A percentile compares a stretch with the other conserved stretches of the same genome.
These are phyloP conservation scores for Tetrao urogallus DNA, from an alignment of 2,113 vertebrate genomes.

Conservation along the genomic window DNA sequence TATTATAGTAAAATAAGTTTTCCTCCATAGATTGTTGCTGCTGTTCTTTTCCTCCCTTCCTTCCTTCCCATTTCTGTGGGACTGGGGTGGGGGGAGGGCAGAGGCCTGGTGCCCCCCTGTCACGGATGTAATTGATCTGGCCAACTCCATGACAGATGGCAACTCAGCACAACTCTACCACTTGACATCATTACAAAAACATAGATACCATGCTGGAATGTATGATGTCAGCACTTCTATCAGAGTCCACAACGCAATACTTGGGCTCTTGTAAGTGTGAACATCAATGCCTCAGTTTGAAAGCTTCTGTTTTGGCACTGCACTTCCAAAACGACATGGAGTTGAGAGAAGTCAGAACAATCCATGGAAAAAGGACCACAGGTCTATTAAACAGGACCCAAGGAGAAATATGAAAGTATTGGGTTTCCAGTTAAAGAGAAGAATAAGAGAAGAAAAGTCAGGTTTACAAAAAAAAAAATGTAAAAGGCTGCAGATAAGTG, in stretches of 20 bases:
- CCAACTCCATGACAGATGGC: too few species aligned
- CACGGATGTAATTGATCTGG: too few species aligned
- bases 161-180: neutral
- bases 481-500: neutral
- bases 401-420: neutral
- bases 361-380: neutral
- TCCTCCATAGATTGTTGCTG: too few species aligned
- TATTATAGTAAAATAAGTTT: too few species aligned
- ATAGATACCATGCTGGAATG: accelerated
- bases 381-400: neutral
- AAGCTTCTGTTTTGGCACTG: neutral
- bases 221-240: neutral
- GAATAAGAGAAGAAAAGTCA: neutral
- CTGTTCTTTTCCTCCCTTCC: too few species aligned
- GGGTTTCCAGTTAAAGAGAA: neutral
- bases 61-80: too few species aligned
- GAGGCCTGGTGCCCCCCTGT: too few species aligned
- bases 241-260: neutral
- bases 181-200: neutral
- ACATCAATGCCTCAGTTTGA: neutral
- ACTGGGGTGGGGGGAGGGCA: too few species aligned
- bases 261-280: neutral
- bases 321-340: neutral
- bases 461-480: neutral
- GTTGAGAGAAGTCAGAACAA: neutral